Conservation (phyloP, 2,113 vertebrate species). For the Vimba vimba region DNA sequence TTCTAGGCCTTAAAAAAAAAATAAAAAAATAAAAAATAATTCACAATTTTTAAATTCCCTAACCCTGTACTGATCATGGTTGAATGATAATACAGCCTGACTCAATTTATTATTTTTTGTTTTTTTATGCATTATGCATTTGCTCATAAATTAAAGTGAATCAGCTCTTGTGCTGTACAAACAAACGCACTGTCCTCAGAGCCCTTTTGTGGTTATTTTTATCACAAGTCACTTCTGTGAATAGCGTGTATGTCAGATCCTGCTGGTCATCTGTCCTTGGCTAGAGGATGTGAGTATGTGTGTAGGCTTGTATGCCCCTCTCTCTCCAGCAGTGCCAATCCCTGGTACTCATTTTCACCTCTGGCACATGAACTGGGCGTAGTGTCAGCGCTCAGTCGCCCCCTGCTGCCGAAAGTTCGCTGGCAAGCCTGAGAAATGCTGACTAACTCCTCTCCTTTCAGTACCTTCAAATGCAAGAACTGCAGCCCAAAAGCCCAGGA, state of each 20-base stretch:
- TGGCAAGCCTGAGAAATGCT: constrained; percentile 34
- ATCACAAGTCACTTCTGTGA: constrained; percentile 30
- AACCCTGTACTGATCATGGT: background rate
- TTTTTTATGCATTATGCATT: background rate
- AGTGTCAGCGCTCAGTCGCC: constrained; percentile 35
- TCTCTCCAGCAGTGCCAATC: constrained; percentile 30
- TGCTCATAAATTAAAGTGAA: background rate
- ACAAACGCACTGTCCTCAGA: background rate
- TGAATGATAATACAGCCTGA: background rate
- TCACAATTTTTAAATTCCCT: background rate
- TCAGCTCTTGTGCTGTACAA: background rate
- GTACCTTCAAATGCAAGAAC: constrained; percentile 5
- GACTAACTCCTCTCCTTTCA: constrained; percentile 31
- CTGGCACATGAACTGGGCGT: constrained; percentile 17
- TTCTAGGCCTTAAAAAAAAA: background rate
- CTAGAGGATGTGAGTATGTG: constrained; percentile 20
- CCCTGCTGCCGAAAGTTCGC: constrained; percentile 42
- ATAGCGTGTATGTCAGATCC: background rate
- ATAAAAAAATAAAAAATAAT: no score
- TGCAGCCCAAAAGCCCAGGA: constrained; percentile 16
- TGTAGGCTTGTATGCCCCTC: constrained; percentile 27
- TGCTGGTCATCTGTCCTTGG: constrained; percentile 42
- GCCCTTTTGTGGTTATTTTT: constrained; percentile 28
- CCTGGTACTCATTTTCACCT: constrained; percentile 40
- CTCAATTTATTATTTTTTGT: background rate